phyloP scores from a whole-genome alignment of 1,140 invertebrate species.

The Brachionus angularis region DNA sequence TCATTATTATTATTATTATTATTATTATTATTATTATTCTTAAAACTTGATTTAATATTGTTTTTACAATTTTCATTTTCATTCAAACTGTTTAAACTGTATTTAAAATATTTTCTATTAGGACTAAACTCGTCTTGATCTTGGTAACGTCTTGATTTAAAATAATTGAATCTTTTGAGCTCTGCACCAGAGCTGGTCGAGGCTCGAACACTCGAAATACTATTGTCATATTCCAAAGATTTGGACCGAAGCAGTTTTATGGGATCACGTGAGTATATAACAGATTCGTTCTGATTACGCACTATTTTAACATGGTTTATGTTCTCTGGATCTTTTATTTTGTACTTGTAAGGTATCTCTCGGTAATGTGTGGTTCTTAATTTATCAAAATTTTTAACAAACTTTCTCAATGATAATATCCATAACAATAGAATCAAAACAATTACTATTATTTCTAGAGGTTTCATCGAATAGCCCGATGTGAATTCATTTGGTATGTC shows the following conservation, averaged over 20 bases:
- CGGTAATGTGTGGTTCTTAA: conserved; percentile 42
- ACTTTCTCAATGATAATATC: conserved; percentile 16
- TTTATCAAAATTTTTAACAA: conserved; percentile 30
- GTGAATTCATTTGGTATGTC: conserved; percentile 34
- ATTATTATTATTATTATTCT: too few relatives aligned
- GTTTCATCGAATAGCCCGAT: conserved; percentile 21
- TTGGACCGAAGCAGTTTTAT: conserved; percentile 3
- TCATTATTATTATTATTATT: too few relatives aligned
- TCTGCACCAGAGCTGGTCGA: too few relatives aligned
- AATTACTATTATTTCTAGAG: conserved; percentile 29
- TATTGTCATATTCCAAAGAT: background rate
- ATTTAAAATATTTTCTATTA: too few relatives aligned
- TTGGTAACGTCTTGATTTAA: too few relatives aligned
- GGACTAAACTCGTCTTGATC: too few relatives aligned
- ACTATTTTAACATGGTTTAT: conserved; percentile 21
- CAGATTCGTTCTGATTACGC: conserved; percentile 23
- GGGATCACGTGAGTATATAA: conserved; percentile 34
- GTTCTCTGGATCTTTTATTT: conserved; percentile 34
- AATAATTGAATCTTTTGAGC: too few relatives aligned
- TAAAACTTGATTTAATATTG: too few relatives aligned
- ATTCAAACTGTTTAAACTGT: too few relatives aligned
- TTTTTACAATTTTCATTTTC: too few relatives aligned
- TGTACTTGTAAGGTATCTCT: conserved; percentile 38
- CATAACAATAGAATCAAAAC: conserved; percentile 8
- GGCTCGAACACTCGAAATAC: too few relatives aligned